phyloP scores from a whole-genome alignment of 2,888 invertebrate genomes.

The Julus scandinavius region DNA sequence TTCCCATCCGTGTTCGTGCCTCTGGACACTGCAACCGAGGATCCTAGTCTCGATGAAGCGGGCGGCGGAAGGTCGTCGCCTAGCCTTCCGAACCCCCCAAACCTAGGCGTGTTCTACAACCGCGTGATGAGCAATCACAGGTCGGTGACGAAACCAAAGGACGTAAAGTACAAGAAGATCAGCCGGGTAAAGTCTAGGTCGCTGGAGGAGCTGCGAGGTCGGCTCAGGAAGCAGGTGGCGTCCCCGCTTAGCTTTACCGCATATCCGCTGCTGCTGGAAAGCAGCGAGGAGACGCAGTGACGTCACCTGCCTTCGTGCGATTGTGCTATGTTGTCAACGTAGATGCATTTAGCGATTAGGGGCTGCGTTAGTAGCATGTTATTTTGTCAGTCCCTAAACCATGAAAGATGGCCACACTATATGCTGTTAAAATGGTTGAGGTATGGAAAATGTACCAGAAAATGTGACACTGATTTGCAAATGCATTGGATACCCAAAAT shows the following conservation, averaged over 20 bases:
- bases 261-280: background rate
- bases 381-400: no score
- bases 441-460: no score
- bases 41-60: background rate
- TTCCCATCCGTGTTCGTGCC: background rate
- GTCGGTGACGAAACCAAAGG: constrained; percentile 89
- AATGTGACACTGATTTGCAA: no score
- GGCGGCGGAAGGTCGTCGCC: background rate
- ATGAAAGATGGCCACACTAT: no score
- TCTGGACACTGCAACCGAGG: background rate
- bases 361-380: background rate
- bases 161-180: constrained; percentile 89
- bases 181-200: constrained; percentile 92
- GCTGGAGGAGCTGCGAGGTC: constrained; percentile 82
- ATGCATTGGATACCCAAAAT: no score
- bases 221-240: constrained; percentile 55
- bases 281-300: constrained; percentile 31
- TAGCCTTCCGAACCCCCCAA: constrained; percentile 44
- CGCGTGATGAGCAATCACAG: constrained; percentile 90
- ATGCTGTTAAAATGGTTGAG: no score
- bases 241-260: background rate
- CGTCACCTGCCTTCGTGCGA: background rate
- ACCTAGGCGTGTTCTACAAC: constrained; percentile 73
- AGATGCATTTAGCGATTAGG: background rate
- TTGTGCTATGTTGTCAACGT: background rate